phyloP scores from a whole-genome alignment of 1,140 invertebrate species.

The Leptinotarsa lineolata region DNA sequence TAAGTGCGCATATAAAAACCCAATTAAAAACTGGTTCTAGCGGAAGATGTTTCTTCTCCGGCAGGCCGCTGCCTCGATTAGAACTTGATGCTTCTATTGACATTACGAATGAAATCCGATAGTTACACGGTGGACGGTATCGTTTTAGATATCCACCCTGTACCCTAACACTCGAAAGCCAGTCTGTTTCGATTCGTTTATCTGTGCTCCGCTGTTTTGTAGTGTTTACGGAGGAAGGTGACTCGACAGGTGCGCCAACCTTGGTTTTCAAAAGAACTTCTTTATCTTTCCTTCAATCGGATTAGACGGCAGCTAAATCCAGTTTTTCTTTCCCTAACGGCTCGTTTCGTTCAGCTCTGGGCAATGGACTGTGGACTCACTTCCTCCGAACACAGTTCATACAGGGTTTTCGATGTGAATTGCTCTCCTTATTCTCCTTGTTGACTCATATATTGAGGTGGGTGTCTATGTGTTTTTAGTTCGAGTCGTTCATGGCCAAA shows the following conservation, averaged over 20 bases:
- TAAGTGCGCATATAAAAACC: neutral
- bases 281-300: conserved; percentile 17
- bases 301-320: conserved; percentile 12
- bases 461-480: neutral
- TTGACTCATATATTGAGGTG: neutral
- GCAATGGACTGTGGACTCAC: conserved; percentile 1
- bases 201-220: neutral
- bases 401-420: neutral
- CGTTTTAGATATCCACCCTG: conserved; percentile 7
- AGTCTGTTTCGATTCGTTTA: conserved; percentile 3
- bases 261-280: conserved; percentile 10
- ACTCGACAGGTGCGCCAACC: conserved; percentile 21
- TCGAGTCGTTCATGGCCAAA: neutral
- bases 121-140: neutral
- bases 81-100: neutral
- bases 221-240: conserved; percentile 13
- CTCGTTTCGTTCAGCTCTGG: conserved; percentile 6
- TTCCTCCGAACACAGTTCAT: conserved; percentile 10
- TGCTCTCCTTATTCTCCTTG: no score
- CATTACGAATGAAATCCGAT: neutral
- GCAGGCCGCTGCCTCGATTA: neutral
- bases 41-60: neutral
- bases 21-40: conserved; percentile 6
- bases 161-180: neutral
- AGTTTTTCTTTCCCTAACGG: conserved; percentile 22